Conservation (phyloP, 2,888 invertebrate genomes). For the Nysson spinosus region DNA sequence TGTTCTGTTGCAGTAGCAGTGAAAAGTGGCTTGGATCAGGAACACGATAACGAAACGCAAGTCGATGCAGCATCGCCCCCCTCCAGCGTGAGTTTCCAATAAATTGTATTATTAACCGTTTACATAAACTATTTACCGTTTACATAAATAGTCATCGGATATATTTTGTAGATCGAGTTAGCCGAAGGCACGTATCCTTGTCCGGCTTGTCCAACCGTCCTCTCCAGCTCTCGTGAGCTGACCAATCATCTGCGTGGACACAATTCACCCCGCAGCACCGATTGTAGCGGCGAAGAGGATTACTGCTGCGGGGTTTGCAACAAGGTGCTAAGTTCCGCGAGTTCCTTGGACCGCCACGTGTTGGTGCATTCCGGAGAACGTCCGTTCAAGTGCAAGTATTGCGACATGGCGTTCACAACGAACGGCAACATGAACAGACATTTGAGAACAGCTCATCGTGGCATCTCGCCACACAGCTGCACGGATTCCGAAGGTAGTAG, state of each 20-base stretch:
- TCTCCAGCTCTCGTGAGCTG: slow-evolving; percentile 64
- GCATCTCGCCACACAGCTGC: slow-evolving; percentile 64
- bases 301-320: slow-evolving; percentile 83
- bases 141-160: neutral
- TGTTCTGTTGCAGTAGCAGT: slow-evolving; percentile 68
- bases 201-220: slow-evolving; percentile 67
- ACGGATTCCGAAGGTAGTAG: slow-evolving; percentile 70
- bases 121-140: too few relatives aligned
- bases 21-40: slow-evolving; percentile 64
- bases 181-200: slow-evolving; percentile 63
- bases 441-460: slow-evolving; percentile 81
- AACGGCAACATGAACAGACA: slow-evolving; percentile 93
- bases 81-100: slow-evolving; percentile 53
- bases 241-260: slow-evolving; percentile 70
- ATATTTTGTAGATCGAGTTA: slow-evolving; percentile 42
- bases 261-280: slow-evolving; percentile 70
- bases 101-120: too few relatives aligned
- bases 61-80: slow-evolving; percentile 68
- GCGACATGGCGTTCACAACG: slow-evolving; percentile 89
- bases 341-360: slow-evolving; percentile 88
- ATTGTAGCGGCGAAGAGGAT: slow-evolving; percentile 77
- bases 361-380: slow-evolving; percentile 89
- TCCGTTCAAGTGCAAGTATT: slow-evolving; percentile 88
- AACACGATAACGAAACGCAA: slow-evolving; percentile 53
- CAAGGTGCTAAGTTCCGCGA: slow-evolving; percentile 87